Percentiles rank a stretch among this genome's conserved stretches.
Evolutionary conservation across 2,113 vertebrate genomes (phyloP).

Genomic region (Cavia porcellus): DNA sequence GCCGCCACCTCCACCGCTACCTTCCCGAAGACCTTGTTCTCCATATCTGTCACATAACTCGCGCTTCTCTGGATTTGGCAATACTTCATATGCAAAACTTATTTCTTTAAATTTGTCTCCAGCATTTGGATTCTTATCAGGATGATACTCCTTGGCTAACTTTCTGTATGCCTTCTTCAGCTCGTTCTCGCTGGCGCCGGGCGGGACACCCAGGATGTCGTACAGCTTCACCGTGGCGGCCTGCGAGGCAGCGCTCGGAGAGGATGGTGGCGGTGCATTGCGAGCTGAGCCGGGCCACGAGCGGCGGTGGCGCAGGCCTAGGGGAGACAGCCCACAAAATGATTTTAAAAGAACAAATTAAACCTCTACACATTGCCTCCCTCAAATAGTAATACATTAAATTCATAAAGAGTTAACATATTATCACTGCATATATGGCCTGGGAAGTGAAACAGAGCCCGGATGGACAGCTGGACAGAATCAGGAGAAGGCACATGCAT

Average conservation of each 20-base stretch:
- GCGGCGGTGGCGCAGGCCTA: slow-evolving; percentile 67
- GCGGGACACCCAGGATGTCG: slow-evolving; percentile 96
- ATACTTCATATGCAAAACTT: slow-evolving; percentile 98
- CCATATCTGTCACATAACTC: slow-evolving; percentile 98
- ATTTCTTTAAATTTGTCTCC: slow-evolving; percentile 99
- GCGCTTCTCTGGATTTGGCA: slow-evolving; percentile 98
- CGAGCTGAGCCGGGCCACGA: slow-evolving; percentile 32
- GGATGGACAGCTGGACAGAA: not conserved
- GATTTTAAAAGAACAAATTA: not conserved
- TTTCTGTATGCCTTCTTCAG: slow-evolving; percentile 99
- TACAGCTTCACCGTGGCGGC: slow-evolving; percentile 96
- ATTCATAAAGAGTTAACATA: not conserved
- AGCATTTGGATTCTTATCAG: slow-evolving; percentile 99
- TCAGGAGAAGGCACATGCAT: not conserved
- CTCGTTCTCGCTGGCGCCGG: slow-evolving; percentile 95
- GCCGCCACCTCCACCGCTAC: slow-evolving; percentile 95
- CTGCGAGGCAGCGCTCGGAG: slow-evolving; percentile 76
- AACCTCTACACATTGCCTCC: not conserved
- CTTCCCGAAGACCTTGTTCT: slow-evolving; percentile 98
- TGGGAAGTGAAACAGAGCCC: not conserved
- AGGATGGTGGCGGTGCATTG: slow-evolving; percentile 70
- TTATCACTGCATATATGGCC: not conserved
- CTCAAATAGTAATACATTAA: not conserved
- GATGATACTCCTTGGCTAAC: slow-evolving; percentile 98
- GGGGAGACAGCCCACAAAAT: slow-evolving; percentile 62